Conservation (phyloP, 2,888 invertebrate genomes). For the Drosophila sordidula region DNA sequence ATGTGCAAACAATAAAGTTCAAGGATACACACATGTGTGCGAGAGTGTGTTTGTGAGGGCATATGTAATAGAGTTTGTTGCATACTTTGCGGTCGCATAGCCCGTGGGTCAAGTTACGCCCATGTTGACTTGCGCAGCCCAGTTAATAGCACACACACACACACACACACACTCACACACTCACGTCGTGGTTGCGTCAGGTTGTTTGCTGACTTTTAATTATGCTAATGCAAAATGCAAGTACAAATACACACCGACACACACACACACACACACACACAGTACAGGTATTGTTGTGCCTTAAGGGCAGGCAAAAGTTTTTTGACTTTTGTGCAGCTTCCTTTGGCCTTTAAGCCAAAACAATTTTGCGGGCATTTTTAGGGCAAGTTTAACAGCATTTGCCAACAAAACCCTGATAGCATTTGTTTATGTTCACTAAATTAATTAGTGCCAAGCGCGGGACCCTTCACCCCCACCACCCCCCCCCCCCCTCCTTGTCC, state of each 20-base stretch:
- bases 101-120: conserved; percentile 64
- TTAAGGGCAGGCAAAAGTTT: conserved; percentile 35
- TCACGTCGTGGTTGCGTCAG: conserved; percentile 40
- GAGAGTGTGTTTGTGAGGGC: conserved; percentile 17
- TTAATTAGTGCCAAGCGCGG: conserved; percentile 42
- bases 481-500: too few relatives aligned
- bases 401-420: conserved; percentile 24
- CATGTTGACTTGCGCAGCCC: conserved; percentile 64
- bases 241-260: conserved; percentile 18
- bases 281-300: conserved; percentile 46
- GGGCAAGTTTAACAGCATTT: conserved; percentile 53
- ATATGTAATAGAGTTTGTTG: conserved; percentile 65
- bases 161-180: conserved; percentile 3
- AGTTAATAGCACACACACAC: conserved; percentile 52
- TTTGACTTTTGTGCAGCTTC: conserved; percentile 44
- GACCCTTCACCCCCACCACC: not conserved
- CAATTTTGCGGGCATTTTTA: conserved; percentile 22
- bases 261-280: conserved; percentile 17
- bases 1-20: conserved; percentile 82
- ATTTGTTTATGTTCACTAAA: conserved; percentile 41
- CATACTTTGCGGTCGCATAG: conserved; percentile 63
- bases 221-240: conserved; percentile 73
- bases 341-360: conserved; percentile 14
- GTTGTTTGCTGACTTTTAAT: conserved; percentile 68
- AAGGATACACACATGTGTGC: conserved; percentile 62